Base-by-base conservation (phyloP, 2,888 invertebrate genomes). In the Phalera bucephala region DNA sequence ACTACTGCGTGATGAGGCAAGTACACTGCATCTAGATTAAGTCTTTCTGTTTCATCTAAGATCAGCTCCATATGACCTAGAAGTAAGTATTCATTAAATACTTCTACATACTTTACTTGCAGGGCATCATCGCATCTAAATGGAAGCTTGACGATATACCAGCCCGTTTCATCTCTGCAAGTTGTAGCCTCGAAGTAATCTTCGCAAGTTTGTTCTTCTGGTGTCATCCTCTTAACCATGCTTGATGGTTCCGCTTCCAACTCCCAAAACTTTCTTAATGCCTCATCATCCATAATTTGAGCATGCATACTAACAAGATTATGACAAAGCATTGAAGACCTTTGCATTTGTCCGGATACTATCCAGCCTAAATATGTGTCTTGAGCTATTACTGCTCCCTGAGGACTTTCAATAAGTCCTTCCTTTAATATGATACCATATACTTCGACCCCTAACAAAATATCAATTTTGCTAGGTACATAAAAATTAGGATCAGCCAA, bases 261-360 rank as follows among this genome's bases (percentile, higher is more conserved):
- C 17, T 58, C 53, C 56, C 53, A 60, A 40, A 56, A 56, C 10
- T 9, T 34, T 15, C 45, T 46, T 1, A 54, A 17, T 1, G 50
- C 8, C 2, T 53, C 49, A 6, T 51, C 33, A 6, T 40, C 40
- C 8, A 30, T 32, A 0, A 37, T 0, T 1, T 45, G 29, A 2
- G 36, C 7, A 25, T 48, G 48, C 5, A 47, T 17, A 27, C 20
- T 40, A 7, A 33, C 11, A 5, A 47, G 15, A 10, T 36, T 37
- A 3, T 40, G 40, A 14, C 15, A 21, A 6, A 10, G 30, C 6
- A 8, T 38, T 11, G 8, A 11, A 12, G 20, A 11, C 1, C 25
- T 11, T 0, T 29, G n/a, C 2, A 40, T 29, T 13, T 31, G 23
- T 8, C 52, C 56, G 5, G 56, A 51, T 5, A 56, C 15, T 8